These are phyloP conservation scores for Pogona vitticeps DNA, from an alignment of 2,113 vertebrate species.

Conservation along the genomic window DNA sequence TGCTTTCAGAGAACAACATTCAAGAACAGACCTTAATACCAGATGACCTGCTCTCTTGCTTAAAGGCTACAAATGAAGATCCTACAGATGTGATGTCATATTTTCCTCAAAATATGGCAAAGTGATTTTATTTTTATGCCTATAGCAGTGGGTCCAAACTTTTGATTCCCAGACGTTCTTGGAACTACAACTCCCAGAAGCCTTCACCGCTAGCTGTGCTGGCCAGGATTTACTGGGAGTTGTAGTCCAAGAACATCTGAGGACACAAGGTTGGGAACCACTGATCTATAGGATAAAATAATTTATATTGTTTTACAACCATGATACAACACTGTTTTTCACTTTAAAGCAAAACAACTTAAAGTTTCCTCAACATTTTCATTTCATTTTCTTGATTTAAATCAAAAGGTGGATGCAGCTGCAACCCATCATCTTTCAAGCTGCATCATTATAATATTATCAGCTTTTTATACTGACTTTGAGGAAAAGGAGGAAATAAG, in stretches of 20 bases:
- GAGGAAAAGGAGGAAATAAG: background rate
- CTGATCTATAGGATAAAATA: no score
- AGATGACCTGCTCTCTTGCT: conserved; percentile 69
- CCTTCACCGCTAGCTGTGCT: no score
- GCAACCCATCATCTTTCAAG: background rate
- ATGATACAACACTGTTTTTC: rapidly evolving
- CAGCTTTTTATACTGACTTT: background rate
- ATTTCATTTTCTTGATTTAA: rapidly evolving
- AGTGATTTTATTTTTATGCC: background rate
- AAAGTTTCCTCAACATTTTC: rapidly evolving
- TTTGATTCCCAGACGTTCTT: no score
- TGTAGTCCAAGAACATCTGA: no score
- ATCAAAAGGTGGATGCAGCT: background rate
- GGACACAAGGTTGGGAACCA: no score
- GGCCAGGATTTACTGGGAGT: no score
- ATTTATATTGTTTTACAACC: rapidly evolving
- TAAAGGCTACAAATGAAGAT: conserved; percentile 47
- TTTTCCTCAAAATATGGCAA: conserved; percentile 57
- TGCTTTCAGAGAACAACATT: background rate
- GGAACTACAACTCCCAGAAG: no score
- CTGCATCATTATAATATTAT: background rate
- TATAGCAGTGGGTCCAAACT: no score
- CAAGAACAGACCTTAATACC: conserved; percentile 73
- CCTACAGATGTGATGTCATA: conserved; percentile 36
- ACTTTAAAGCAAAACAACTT: background rate